These are phyloP conservation scores for Aleiodes testaceus DNA, from an alignment of 2,888 invertebrate species.

Conservation along the genomic window DNA sequence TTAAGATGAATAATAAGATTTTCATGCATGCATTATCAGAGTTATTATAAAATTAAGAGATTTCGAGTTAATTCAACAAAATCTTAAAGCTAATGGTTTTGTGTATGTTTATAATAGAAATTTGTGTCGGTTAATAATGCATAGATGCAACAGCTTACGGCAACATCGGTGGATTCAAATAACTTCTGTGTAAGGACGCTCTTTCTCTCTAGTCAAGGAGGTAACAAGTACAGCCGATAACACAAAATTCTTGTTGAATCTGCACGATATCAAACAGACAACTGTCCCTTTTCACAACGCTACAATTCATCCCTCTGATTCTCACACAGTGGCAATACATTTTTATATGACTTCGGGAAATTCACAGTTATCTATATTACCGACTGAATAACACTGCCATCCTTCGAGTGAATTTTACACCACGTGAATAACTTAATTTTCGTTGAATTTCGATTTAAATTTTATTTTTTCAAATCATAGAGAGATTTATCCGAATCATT, in stretches of 20 bases:
- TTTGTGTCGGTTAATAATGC: slow-evolving; percentile 20
- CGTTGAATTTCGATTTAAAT: background rate
- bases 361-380: slow-evolving; percentile 10
- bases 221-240: slow-evolving; percentile 21
- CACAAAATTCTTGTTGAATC: slow-evolving; percentile 12
- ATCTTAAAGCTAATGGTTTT: background rate
- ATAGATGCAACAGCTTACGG: slow-evolving; percentile 42
- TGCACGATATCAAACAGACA: slow-evolving; percentile 13
- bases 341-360: background rate
- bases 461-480: background rate
- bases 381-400: slow-evolving; percentile 14
- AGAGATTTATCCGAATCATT: background rate
- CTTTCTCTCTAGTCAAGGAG: slow-evolving; percentile 16
- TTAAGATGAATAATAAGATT: no score
- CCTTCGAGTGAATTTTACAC: background rate
- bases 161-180: slow-evolving; percentile 33
- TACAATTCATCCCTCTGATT: background rate
- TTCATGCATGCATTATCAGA: no score
- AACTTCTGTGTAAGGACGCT: slow-evolving; percentile 20
- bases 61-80: background rate
- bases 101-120: slow-evolving; percentile 19
- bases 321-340: slow-evolving; percentile 20
- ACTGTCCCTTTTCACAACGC: slow-evolving; percentile 10
- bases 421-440: background rate
- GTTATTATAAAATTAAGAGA: background rate